Evolutionary conservation across 2,113 vertebrate species (phyloP).

Genomic region (Geococcyx californianus): DNA sequence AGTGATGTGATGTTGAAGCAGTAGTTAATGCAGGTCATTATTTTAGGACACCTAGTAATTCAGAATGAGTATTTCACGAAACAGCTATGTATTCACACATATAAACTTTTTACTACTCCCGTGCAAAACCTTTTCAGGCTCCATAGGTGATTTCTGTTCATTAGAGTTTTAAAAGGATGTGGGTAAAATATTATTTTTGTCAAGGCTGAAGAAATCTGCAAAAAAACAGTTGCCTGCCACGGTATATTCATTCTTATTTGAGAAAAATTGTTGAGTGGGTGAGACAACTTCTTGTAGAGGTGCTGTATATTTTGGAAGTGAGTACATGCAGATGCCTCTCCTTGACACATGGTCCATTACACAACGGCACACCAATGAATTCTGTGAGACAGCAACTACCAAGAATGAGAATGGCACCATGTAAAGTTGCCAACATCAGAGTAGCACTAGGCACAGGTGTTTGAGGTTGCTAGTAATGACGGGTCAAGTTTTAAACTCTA

Average conservation of each 20-base stretch:
- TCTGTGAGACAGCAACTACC: not conserved
- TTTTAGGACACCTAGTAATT: not conserved
- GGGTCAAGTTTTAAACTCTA: not conserved
- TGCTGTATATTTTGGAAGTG: not conserved
- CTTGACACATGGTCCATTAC: not conserved
- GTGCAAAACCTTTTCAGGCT: not conserved
- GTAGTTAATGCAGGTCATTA: not conserved
- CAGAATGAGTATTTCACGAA: not conserved
- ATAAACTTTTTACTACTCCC: not conserved
- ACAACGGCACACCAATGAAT: not conserved
- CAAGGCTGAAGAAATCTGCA: not conserved
- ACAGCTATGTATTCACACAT: rapidly evolving
- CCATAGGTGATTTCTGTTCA: not conserved
- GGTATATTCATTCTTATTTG: not conserved
- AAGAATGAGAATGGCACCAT: not conserved
- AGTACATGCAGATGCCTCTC: not conserved
- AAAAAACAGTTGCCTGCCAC: not conserved
- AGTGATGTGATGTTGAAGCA: not conserved
- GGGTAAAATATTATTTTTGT: not conserved
- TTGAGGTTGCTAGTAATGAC: not conserved
- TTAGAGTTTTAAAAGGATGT: not conserved
- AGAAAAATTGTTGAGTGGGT: not conserved
- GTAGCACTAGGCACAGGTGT: not conserved
- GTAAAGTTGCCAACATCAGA: not conserved
- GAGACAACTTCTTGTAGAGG: not conserved